Base-by-base conservation (phyloP, 2,797 vertebrate genomes). In the Poliocrania exsul region DNA sequence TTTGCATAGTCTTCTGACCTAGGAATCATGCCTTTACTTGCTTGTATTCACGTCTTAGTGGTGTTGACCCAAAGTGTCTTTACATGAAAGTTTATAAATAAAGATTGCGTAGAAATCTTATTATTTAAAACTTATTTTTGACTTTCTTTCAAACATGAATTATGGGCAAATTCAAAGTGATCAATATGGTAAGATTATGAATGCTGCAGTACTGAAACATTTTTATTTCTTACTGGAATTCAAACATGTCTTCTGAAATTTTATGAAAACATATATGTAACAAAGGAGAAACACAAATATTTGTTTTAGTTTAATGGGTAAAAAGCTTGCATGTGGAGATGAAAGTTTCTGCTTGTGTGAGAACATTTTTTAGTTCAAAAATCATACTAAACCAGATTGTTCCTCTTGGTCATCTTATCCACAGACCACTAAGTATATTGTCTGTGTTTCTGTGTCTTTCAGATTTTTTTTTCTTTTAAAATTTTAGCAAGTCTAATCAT, bases 21-120 rank as follows among this genome's bases (percentile, higher is more conserved):
- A 65, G 46, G 74, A 87, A 90, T 82, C 88, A 6, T 85, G 92
- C 67, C 31, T 92, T 93, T 91, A 87, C 94, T 93, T 74, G 95
- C 49, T 94, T 6, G 11, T 62, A 61, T 67, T 91, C 57, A 42
- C 37, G 31, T 54, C 69, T 90, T 81, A 78, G 42, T 86, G 75
- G 19, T 71, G 65, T 92, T 94, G 60, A 56, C 16, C 46, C 42
- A 90, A 92, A 81, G 10, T n/a, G 81, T 88, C 54, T 84, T 82
- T 81, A 57, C 16, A 50, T 53, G 12, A 23, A 77, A 80, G 15
- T 86, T 92, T 90, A 86, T 64, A 80, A 70, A 88, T 91, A 93
- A 90, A 88, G 69, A 87, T 57, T 4, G 1, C 46, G 60, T 31
- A 72, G 54, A 77, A 61, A 11, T 38, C 12, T 56, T 73, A 33